Evolutionary conservation across 2,113 vertebrate genomes (phyloP).

Genomic region (Melospiza melodia): DNA sequence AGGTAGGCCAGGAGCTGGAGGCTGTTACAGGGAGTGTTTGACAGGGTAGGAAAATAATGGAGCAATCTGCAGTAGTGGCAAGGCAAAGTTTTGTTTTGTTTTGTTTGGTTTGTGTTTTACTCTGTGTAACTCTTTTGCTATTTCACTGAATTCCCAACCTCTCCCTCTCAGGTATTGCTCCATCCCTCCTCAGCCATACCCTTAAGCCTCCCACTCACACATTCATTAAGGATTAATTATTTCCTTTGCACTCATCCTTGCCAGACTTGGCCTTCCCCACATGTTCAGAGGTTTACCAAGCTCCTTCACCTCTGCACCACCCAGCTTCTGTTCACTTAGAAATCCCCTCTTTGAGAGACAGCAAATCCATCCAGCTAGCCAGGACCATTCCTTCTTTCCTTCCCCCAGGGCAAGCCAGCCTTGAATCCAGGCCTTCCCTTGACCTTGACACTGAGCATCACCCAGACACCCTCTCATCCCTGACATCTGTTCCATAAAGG

Average conservation of each 20-base stretch:
- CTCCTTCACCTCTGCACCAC: not conserved
- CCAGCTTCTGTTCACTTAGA: not conserved
- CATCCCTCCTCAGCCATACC: constrained; percentile 3
- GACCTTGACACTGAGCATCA: not conserved
- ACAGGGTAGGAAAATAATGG: not conserved
- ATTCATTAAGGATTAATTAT: constrained; percentile 13
- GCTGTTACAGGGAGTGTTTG: constrained; percentile 13
- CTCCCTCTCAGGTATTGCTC: constrained; percentile 1
- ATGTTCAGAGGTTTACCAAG: not conserved
- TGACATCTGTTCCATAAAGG: not conserved
- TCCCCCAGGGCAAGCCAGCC: not conserved
- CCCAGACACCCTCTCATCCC: not conserved
- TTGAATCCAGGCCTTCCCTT: not conserved
- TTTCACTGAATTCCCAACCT: constrained; percentile 31
- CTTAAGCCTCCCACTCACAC: constrained; percentile 23
- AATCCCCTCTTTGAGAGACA: not conserved
- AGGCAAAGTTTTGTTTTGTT: not conserved
- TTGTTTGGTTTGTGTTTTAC: not conserved
- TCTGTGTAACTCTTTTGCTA: not conserved
- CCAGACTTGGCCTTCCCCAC: not conserved
- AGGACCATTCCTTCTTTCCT: not conserved
- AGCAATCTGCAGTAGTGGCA: constrained; percentile 12
- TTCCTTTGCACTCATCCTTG: constrained; percentile 30
- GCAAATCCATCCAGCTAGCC: not conserved
- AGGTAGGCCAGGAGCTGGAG: not conserved